phyloP scores from a whole-genome alignment of 2,797 vertebrate genomes.

The Toxotes lorentzi region DNA sequence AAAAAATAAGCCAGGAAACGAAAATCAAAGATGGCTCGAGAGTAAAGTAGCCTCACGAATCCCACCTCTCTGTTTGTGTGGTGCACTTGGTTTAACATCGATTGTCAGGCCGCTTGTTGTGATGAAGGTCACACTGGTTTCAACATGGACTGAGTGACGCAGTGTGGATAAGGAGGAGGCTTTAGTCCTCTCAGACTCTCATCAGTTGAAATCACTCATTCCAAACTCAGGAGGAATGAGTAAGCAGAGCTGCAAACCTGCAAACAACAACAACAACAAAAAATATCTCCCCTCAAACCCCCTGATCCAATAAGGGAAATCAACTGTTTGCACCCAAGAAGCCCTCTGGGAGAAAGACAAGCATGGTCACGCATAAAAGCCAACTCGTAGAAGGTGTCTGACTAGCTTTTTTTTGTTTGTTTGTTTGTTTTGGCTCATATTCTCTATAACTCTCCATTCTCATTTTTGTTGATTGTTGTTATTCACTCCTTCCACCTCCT shows the following conservation, averaged over 20 bases:
- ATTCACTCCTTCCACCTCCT: slow-evolving; percentile 42
- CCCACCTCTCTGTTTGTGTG: neutral
- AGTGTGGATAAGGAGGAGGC: slow-evolving; percentile 47
- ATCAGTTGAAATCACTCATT: slow-evolving; percentile 52
- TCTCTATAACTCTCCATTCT: slow-evolving; percentile 18
- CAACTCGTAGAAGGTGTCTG: slow-evolving; percentile 10
- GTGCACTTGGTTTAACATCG: slow-evolving; percentile 33
- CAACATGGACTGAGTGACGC: slow-evolving; percentile 34
- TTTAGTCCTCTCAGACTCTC: slow-evolving; percentile 58
- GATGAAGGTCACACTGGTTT: slow-evolving; percentile 59
- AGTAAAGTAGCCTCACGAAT: slow-evolving; percentile 24
- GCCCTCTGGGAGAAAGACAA: slow-evolving; percentile 20
- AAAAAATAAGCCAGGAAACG: neutral
- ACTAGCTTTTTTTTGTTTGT: slow-evolving; percentile 5
- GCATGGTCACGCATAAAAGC: slow-evolving; percentile 11
- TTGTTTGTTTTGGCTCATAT: slow-evolving; percentile 20
- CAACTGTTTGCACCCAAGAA: slow-evolving; percentile 38
- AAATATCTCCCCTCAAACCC: slow-evolving; percentile 7
- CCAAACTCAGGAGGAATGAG: slow-evolving; percentile 44
- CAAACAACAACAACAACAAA: neutral
- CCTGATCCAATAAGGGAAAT: slow-evolving; percentile 61
- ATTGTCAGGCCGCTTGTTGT: slow-evolving; percentile 32
- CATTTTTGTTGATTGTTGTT: slow-evolving; percentile 48
- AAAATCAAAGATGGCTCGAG: neutral
- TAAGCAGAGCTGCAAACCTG: slow-evolving; percentile 31